Base-by-base conservation (phyloP, 2,797 vertebrate genomes). In the Oreonectes daqikongensis region DNA sequence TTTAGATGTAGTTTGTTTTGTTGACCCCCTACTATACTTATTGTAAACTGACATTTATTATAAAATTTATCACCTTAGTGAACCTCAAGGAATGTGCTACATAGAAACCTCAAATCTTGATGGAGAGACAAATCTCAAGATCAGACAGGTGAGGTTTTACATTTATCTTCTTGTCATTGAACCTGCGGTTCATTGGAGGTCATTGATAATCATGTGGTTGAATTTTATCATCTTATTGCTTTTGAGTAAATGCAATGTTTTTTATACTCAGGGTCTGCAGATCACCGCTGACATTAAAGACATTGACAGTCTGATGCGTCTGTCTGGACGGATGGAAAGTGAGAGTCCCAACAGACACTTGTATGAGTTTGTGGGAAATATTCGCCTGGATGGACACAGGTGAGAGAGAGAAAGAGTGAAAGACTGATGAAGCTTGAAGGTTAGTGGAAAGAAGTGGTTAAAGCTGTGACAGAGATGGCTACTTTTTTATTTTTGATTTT, bases 31-130 rank as follows among this genome's bases (percentile, higher is more conserved):
- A 1, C 14, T n/a, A 35, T 35, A 35, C 4, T 35, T 32, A 32
- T 11, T 17, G 2, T 61, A n/a, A 4, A 61, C 20, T 20, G 9
- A n/a, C n/a, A n/a, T n/a, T n/a, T n/a, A n/a, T n/a, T n/a, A n/a
- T n/a, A n/a, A n/a, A n/a, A n/a, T n/a, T n/a, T n/a, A n/a, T n/a
- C n/a, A n/a, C 63, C 22, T 83, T 91, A 99, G 98, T 89, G 98
- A 99, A 86, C 98, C 98, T 11, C 98, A 99, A 89, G 96, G 95
- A 44, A 99, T 99, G 98, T 99, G 98, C 90, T 99, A 99, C 90
- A 99, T 99, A 30, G 97, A 99, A 92, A 99, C 98, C 4, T 99
- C 98, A 81, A 99, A 99, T 86, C 88, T 99, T 88, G 98, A 99
- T 83, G 98, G 98, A 83, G 98, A 99, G 90, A 99, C 98, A 28